Conservation (phyloP, 2,113 vertebrate genomes). For the Pituophis catenifer region DNA sequence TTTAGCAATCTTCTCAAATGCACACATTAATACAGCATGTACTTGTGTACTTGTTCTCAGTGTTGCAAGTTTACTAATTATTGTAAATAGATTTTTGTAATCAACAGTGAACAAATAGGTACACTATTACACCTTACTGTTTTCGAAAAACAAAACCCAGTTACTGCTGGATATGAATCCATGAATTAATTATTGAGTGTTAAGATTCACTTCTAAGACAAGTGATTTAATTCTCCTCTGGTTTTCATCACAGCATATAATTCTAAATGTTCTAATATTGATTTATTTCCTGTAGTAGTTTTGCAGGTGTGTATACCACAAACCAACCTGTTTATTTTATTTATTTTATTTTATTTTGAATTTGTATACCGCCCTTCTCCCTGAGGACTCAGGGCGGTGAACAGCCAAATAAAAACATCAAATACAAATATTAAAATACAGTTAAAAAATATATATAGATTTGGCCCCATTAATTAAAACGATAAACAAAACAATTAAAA, state of each 20-base stretch:
- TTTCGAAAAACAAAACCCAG: neutral
- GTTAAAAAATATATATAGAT: too few species aligned
- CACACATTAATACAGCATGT: neutral
- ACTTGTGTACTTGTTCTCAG: neutral
- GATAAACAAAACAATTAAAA: too few species aligned
- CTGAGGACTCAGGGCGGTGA: too few species aligned
- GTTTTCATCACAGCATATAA: neutral
- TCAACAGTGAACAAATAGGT: neutral
- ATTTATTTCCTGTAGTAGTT: neutral
- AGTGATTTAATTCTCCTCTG: neutral
- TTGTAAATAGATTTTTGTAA: neutral
- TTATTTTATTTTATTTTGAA: too few species aligned
- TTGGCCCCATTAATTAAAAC: too few species aligned
- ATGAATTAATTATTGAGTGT: neutral
- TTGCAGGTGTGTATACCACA: neutral
- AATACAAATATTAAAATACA: too few species aligned
- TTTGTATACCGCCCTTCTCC: too few species aligned
- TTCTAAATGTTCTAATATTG: neutral
- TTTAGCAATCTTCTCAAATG: neutral
- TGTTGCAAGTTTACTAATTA: neutral
- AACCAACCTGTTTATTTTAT: neutral
- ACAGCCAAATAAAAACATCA: too few species aligned
- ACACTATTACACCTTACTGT: neutral
- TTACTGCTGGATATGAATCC: neutral
- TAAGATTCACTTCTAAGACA: neutral